Conservation (phyloP, 1,140 invertebrate species). For the Halictus rubicundus region DNA sequence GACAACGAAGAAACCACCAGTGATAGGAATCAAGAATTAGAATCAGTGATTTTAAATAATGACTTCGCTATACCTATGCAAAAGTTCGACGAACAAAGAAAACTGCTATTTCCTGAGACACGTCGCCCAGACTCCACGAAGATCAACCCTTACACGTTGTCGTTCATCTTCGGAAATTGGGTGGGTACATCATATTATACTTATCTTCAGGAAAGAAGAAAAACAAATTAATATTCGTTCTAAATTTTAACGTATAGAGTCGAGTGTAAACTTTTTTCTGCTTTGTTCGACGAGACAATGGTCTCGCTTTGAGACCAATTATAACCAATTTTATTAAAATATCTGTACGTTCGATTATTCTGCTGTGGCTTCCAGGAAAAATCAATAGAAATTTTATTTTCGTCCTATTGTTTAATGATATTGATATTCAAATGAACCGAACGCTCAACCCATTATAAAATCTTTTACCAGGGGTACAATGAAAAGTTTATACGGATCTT, state of each 20-base stretch:
- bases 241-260: neutral
- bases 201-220: neutral
- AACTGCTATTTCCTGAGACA: slow-evolving; percentile 67
- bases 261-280: neutral
- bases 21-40: slow-evolving; percentile 62
- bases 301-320: too few relatives aligned
- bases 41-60: slow-evolving; percentile 20
- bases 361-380: too few relatives aligned
- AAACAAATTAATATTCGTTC: neutral
- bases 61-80: slow-evolving; percentile 65
- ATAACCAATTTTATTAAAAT: too few relatives aligned
- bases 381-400: too few relatives aligned
- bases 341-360: too few relatives aligned
- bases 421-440: too few relatives aligned
- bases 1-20: slow-evolving; percentile 46
- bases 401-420: too few relatives aligned
- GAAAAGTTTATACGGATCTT: too few relatives aligned
- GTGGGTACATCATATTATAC: slow-evolving; percentile 49
- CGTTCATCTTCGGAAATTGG: slow-evolving; percentile 73
- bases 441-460: too few relatives aligned
- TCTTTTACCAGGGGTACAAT: too few relatives aligned
- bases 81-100: slow-evolving; percentile 70
- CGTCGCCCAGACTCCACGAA: slow-evolving; percentile 71
- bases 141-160: slow-evolving; percentile 75
- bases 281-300: too few relatives aligned